Base-by-base conservation (phyloP, 2,888 invertebrate species). In the Baccha elongata region DNA sequence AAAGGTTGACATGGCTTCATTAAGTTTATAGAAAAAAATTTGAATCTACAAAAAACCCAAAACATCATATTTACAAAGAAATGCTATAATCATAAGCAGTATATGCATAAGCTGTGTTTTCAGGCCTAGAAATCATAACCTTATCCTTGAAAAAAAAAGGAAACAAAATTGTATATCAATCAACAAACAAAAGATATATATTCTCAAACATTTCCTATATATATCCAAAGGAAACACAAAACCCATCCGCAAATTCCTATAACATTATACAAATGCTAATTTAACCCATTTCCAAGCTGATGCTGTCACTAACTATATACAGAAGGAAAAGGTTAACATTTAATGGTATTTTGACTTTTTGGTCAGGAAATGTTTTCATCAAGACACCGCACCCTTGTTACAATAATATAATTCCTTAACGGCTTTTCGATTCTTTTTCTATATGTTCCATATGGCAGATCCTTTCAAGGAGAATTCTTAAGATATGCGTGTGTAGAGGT, bases 341-440 rank as follows among this genome's bases (percentile, higher is more conserved):
- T 32, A 32, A 6, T 7, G 3, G 8, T 32, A 6, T 32, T 32
- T 3, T 32, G 1, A 1, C 29, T 7, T 32, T n/a, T 32, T 32
- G 29, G 29, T 32, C 29, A 32, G 29, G 29, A 32, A 32, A 32
- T 32, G 29, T 32, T 32, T 32, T 8, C 29, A 32, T 32, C 29
- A 32, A 8, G 29, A 32, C 8, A 32, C 7, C 29, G 8, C 29
- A 32, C 23, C 23, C 23, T 23, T 23, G 23, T 23, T 29, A 50
- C 15, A 50, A 7, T 32, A 32, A 32, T 32, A 52, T 52, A 11
- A 52, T 52, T 32, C 52, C 29, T 52, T 52, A 32, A 52, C 17
- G 32, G 6, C 52, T 52, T 52, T 52, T 52, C 29, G 52, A 52
- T 52, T 52, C 7, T 15, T 13, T 32, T 17, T 52, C 29, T 32